Evolutionary conservation across 2,113 vertebrate genomes (phyloP).

Genomic region (Guaruba guarouba): DNA sequence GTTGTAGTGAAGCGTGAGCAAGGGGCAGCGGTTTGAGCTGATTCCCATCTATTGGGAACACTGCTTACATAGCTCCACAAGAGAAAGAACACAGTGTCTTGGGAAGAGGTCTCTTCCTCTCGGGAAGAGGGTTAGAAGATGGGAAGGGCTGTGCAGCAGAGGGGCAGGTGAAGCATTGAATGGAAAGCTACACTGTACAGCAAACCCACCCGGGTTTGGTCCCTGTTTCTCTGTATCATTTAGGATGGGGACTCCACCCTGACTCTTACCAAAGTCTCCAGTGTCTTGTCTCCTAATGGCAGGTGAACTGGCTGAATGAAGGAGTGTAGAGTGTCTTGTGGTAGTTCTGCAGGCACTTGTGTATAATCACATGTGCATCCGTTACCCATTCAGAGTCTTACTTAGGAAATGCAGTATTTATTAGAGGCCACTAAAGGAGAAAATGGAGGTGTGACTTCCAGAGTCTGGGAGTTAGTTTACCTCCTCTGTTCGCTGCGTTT

Average conservation of each 20-base stretch:
- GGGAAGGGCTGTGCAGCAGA: background rate
- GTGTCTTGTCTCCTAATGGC: background rate
- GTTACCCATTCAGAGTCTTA: background rate
- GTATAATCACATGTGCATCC: background rate
- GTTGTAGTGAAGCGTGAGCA: background rate
- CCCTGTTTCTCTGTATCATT: background rate
- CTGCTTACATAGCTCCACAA: background rate
- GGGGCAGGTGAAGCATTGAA: background rate
- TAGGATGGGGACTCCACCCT: background rate
- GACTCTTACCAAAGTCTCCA: background rate
- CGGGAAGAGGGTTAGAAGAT: background rate
- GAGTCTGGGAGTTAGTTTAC: background rate
- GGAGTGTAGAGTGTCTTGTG: too few relatives aligned
- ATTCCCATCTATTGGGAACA: fast-evolving
- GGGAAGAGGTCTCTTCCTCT: background rate
- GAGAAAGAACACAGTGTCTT: background rate
- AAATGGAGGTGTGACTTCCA: background rate
- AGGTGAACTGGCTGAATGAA: fast-evolving
- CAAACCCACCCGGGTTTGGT: background rate
- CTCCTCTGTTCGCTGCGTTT: background rate
- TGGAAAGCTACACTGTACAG: background rate
- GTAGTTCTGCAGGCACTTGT: background rate
- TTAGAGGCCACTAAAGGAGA: background rate
- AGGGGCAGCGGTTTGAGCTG: background rate
- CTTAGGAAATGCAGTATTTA: background rate